phyloP scores from a whole-genome alignment of 92 coral and sea anemone species.

The Montipora capitata region DNA sequence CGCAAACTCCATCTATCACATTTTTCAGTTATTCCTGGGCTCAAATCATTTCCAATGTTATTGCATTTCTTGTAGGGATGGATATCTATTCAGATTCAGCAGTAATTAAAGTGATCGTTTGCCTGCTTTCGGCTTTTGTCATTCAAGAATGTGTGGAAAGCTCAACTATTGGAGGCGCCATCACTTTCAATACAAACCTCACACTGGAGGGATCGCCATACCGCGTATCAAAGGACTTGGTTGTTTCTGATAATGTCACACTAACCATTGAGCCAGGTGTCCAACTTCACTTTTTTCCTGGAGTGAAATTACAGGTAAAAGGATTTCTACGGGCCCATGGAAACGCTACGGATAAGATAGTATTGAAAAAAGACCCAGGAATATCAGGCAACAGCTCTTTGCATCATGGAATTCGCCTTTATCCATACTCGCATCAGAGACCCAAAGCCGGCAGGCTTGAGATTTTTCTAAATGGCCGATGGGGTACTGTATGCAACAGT shows the following conservation, averaged over 20 bases:
- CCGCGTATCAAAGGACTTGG: slow-evolving; percentile 48
- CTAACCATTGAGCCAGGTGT: slow-evolving; percentile 73
- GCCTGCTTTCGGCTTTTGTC: too few species aligned
- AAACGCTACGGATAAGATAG: slow-evolving; percentile 23
- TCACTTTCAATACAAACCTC: slow-evolving; percentile 32
- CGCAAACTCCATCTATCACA: too few species aligned
- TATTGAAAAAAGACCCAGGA: slow-evolving; percentile 27
- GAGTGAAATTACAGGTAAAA: slow-evolving; percentile 53
- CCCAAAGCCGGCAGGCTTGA: background rate
- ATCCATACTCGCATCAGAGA: too few species aligned
- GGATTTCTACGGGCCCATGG: slow-evolving; percentile 77
- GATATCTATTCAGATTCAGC: too few species aligned
- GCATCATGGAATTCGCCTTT: too few species aligned
- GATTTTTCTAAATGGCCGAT: background rate
- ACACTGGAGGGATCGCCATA: slow-evolving; percentile 58
- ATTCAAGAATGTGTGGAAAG: background rate
- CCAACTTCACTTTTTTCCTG: slow-evolving; percentile 49
- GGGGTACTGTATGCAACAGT: slow-evolving; percentile 15
- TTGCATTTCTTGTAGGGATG: background rate
- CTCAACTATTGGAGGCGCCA: slow-evolving; percentile 35
- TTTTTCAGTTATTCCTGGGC: too few species aligned
- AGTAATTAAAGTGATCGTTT: too few species aligned
- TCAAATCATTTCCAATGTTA: too few species aligned
- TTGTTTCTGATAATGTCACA: slow-evolving; percentile 60
- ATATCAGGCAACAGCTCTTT: slow-evolving; percentile 10